phyloP scores from a whole-genome alignment of 2,113 vertebrate species.

The Nycticorax nycticorax region DNA sequence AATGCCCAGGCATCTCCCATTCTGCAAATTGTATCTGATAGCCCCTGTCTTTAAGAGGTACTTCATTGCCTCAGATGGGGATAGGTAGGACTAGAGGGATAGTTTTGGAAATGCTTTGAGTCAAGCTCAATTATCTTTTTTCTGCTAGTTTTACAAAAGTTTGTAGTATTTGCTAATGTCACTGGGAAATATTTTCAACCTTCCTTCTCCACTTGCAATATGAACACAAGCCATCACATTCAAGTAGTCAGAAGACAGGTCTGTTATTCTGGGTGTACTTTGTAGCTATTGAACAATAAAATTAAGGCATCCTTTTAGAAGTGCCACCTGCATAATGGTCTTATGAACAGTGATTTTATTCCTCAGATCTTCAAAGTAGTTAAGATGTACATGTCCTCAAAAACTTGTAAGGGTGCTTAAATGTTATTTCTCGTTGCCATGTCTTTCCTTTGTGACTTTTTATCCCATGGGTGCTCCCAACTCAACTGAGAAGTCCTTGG shows the following conservation, averaged over 20 bases:
- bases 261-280: not conserved
- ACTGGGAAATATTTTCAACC: not conserved
- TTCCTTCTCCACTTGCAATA: not conserved
- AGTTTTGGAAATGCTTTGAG: not conserved
- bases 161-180: not conserved
- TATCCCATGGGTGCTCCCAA: not conserved
- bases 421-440: not conserved
- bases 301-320: not conserved
- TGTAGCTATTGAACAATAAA: not conserved
- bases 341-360: not conserved
- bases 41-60: not conserved
- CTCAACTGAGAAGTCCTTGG: not conserved
- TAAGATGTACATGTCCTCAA: not conserved
- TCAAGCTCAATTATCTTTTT: not conserved
- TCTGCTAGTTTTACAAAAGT: not conserved
- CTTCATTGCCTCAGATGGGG: not conserved
- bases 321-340: not conserved
- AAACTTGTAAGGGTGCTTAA: not conserved
- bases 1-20: not conserved
- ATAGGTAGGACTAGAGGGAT: not conserved
- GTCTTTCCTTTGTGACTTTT: not conserved
- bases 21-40: not conserved
- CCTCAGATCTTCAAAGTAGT: conserved; percentile 20
- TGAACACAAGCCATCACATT: not conserved
- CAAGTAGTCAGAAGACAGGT: not conserved